These are phyloP conservation scores for Lemur catta DNA, from an alignment of 2,797 vertebrate species.

Conservation along the genomic window DNA sequence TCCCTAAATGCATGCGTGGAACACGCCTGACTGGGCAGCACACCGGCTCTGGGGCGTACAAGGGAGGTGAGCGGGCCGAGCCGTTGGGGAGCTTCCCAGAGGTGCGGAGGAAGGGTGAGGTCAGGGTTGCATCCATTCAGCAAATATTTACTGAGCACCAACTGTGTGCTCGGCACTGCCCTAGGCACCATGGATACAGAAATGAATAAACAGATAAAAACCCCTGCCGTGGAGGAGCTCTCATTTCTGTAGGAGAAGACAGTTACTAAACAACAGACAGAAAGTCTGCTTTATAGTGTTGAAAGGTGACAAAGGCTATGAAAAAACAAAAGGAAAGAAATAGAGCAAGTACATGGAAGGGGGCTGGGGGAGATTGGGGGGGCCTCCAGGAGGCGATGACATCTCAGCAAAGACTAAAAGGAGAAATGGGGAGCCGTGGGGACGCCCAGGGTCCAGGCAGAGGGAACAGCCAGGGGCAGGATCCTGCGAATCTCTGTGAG, in stretches of 20 bases:
- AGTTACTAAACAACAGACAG: not conserved
- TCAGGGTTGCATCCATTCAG: not conserved
- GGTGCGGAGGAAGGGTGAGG: not conserved
- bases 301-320: not conserved
- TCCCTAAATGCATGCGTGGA: accelerated
- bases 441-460: not conserved
- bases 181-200: not conserved
- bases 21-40: not conserved
- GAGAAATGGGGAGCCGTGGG: not conserved
- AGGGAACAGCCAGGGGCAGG: not conserved
- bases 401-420: not conserved
- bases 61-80: not conserved
- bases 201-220: not conserved
- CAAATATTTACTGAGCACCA: not conserved
- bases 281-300: not conserved
- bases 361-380: not conserved
- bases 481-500: not conserved
- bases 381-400: not conserved
- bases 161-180: not conserved
- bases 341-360: not conserved
- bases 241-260: not conserved
- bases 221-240: not conserved
- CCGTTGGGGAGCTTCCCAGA: not conserved
- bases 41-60: not conserved
- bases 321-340: not conserved